phyloP scores from a whole-genome alignment of 2,113 vertebrate species.

The Cromileptes altivelis region DNA sequence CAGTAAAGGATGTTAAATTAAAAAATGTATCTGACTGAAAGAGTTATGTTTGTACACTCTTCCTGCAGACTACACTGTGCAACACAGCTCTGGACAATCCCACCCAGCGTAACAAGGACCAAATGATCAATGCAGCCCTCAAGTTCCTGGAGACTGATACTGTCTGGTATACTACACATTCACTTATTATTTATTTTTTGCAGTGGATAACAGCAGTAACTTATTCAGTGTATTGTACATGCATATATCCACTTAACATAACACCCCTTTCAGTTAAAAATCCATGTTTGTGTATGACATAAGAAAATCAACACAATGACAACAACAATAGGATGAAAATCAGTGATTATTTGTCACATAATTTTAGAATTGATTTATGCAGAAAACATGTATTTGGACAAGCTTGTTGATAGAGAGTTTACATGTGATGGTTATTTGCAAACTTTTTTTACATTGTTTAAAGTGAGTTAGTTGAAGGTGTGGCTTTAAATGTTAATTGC shows the following conservation, averaged over 20 bases:
- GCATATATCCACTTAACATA: too few relatives aligned
- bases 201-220: neutral
- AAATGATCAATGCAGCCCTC: slow-evolving; percentile 91
- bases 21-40: slow-evolving; percentile 3
- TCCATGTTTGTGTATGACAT: neutral
- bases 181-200: neutral
- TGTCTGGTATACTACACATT: slow-evolving; percentile 86
- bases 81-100: slow-evolving; percentile 97
- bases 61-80: slow-evolving; percentile 92
- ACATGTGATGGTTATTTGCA: neutral
- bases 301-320: neutral
- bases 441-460: neutral
- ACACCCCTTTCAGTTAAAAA: neutral
- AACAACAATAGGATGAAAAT: neutral
- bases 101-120: slow-evolving; percentile 87
- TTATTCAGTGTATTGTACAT: neutral
- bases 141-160: slow-evolving; percentile 98
- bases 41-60: slow-evolving; percentile 1
- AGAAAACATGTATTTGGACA: neutral
- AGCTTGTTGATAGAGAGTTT: neutral
- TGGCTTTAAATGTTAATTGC: neutral
- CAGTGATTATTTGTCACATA: too few relatives aligned
- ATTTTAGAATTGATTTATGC: neutral
- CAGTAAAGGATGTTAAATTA: neutral
- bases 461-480: neutral